Conservation (phyloP, 2,113 vertebrate species). For the Ia io region DNA sequence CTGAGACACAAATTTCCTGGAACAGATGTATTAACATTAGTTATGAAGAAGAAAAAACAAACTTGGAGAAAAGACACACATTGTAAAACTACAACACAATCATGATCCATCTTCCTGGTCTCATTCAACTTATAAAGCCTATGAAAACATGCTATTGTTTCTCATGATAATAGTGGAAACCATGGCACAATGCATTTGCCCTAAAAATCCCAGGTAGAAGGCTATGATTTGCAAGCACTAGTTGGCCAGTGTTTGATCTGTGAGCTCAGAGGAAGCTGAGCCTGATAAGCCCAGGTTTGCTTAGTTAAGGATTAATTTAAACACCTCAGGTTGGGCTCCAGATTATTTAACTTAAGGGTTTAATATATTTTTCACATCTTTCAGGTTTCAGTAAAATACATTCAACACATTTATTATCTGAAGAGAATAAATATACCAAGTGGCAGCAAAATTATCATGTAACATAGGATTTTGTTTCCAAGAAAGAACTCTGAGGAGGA, state of each 20-base stretch:
- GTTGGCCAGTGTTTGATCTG: slow-evolving; percentile 29
- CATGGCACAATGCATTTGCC: neutral
- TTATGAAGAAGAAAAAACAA: neutral
- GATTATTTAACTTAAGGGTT: slow-evolving; percentile 27
- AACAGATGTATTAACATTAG: neutral
- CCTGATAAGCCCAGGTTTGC: slow-evolving; percentile 30
- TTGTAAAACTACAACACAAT: neutral
- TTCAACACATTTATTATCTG: neutral
- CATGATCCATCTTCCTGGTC: neutral
- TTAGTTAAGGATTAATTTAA: slow-evolving; percentile 64
- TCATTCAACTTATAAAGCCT: neutral
- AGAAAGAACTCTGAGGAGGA: neutral
- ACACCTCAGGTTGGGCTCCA: neutral
- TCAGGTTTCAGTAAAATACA: slow-evolving; percentile 16
- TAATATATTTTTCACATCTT: slow-evolving; percentile 17
- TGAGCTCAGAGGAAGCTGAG: neutral
- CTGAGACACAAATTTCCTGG: neutral
- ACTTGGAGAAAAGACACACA: neutral
- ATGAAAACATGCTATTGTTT: neutral
- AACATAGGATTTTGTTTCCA: neutral
- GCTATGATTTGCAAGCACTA: neutral
- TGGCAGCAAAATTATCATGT: neutral
- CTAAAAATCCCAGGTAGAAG: neutral
- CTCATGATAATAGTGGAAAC: neutral
- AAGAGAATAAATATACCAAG: slow-evolving; percentile 13